Percentiles rank a stretch among this genome's conserved stretches.
Evolutionary conservation across 2,888 invertebrate species (phyloP).

Genomic region (Brenthis daphne): DNA sequence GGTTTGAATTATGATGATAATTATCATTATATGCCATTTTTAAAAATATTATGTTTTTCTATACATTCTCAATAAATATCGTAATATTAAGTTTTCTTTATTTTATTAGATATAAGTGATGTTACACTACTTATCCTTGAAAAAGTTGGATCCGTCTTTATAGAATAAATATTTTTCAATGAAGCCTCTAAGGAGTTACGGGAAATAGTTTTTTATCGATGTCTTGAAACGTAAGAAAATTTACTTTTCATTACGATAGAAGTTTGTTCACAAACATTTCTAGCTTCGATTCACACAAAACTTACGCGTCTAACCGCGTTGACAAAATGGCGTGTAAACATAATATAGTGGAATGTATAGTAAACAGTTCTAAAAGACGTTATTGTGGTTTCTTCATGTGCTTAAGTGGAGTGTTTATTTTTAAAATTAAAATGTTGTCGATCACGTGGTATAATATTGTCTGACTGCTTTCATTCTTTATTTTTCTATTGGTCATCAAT

Average conservation of each 20-base stretch:
- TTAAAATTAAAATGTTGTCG: too few species aligned
- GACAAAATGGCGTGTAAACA: conserved; percentile 25
- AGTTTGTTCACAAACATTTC: conserved; percentile 73
- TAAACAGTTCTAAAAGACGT: conserved; percentile 13
- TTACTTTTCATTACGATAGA: conserved; percentile 76
- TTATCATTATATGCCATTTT: too few species aligned
- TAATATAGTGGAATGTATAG: conserved; percentile 27
- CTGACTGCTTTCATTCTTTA: too few species aligned
- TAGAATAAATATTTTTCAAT: conserved; percentile 62
- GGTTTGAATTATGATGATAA: too few species aligned
- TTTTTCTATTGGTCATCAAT: too few species aligned
- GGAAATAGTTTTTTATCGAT: conserved; percentile 71
- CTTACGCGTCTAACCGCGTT: conserved; percentile 32
- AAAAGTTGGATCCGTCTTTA: conserved; percentile 41
- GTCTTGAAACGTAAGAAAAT: conserved; percentile 61
- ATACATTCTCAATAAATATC: too few species aligned
- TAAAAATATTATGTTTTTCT: too few species aligned
- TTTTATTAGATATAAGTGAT: too few species aligned
- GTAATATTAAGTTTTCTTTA: too few species aligned
- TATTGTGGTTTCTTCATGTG: neutral
- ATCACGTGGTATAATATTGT: too few species aligned
- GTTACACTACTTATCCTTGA: neutral
- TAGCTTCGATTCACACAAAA: conserved; percentile 45
- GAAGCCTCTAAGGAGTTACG: conserved; percentile 52
- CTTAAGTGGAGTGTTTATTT: too few species aligned